phyloP scores from a whole-genome alignment of 2,888 invertebrate species.

The Loripinus fragilis region DNA sequence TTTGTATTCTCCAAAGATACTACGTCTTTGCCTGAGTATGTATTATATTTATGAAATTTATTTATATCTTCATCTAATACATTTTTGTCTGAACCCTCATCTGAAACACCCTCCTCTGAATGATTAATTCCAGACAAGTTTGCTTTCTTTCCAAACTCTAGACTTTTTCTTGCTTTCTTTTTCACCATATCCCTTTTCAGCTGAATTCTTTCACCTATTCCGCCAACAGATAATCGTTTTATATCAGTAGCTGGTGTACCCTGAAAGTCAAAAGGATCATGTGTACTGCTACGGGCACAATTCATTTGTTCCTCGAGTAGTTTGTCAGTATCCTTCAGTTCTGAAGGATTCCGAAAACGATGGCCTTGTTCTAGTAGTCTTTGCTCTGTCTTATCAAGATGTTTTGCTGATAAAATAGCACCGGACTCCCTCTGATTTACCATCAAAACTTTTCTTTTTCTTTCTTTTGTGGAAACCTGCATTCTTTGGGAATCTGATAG shows the following conservation, averaged over 20 bases:
- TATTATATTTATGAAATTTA: too few relatives aligned
- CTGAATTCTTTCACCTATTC: constrained; percentile 50
- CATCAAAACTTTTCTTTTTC: too few relatives aligned
- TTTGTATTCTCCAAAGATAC: too few relatives aligned
- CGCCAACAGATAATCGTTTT: constrained; percentile 15
- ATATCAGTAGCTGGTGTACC: constrained; percentile 43
- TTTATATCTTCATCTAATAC: background rate
- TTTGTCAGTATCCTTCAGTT: background rate
- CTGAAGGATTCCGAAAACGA: background rate
- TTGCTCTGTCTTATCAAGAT: too few relatives aligned
- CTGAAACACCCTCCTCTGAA: background rate
- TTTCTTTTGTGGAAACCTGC: too few relatives aligned
- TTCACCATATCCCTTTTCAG: constrained; percentile 27
- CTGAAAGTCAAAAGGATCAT: constrained; percentile 24
- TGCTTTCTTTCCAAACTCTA: constrained; percentile 5
- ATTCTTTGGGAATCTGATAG: too few relatives aligned
- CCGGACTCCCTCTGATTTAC: too few relatives aligned
- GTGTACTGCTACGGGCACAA: background rate
- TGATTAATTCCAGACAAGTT: background rate
- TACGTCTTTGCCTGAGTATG: too few relatives aligned
- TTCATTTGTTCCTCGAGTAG: background rate
- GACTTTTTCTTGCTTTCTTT: constrained; percentile 50
- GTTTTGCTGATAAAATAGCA: too few relatives aligned
- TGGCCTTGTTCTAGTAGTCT: too few relatives aligned
- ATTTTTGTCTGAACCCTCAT: background rate